These are phyloP conservation scores for Hyperoplus immaculatus DNA, from an alignment of 2,797 vertebrate species.

Conservation along the genomic window DNA sequence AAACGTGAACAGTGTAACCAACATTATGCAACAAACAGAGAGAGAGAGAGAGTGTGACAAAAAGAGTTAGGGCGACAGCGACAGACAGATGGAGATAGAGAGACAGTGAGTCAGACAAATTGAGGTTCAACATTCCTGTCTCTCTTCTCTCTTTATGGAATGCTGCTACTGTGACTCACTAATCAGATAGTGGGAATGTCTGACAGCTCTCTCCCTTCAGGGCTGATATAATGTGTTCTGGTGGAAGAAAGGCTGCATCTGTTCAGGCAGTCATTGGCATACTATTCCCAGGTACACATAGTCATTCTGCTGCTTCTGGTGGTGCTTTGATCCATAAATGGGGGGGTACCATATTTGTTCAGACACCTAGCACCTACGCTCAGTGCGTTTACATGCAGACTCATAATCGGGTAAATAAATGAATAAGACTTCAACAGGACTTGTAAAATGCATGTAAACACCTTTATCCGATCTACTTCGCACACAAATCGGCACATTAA, in stretches of 20 bases:
- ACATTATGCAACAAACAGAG: conserved; percentile 15
- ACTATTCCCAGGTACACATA: conserved; percentile 46
- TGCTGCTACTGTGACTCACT: conserved; percentile 55
- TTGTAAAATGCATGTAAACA: no score
- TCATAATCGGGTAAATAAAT: no score
- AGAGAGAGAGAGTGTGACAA: conserved; percentile 34
- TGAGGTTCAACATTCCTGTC: conserved; percentile 52
- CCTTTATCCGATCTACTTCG: no score
- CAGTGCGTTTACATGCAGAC: neutral
- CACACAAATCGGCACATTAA: no score
- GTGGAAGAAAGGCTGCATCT: conserved; percentile 71
- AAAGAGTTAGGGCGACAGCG: conserved; percentile 33
- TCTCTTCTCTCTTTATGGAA: conserved; percentile 39
- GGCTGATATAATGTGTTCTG: conserved; percentile 80
- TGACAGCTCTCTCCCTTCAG: conserved; percentile 75
- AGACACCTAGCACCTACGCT: conserved; percentile 39
- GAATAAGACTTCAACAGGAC: no score
- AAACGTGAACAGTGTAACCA: conserved; percentile 30
- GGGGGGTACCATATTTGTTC: conserved; percentile 25
- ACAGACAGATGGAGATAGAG: conserved; percentile 62
- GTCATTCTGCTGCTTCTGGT: conserved; percentile 49
- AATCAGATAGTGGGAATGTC: conserved; percentile 72
- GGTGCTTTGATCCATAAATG: conserved; percentile 55
- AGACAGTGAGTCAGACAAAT: conserved; percentile 65
- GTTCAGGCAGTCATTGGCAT: conserved; percentile 65